A percentile compares a stretch with the other conserved stretches of the same genome.
Conservation (phyloP, 1,140 invertebrate genomes). For the Neuroterus valhalla region DNA sequence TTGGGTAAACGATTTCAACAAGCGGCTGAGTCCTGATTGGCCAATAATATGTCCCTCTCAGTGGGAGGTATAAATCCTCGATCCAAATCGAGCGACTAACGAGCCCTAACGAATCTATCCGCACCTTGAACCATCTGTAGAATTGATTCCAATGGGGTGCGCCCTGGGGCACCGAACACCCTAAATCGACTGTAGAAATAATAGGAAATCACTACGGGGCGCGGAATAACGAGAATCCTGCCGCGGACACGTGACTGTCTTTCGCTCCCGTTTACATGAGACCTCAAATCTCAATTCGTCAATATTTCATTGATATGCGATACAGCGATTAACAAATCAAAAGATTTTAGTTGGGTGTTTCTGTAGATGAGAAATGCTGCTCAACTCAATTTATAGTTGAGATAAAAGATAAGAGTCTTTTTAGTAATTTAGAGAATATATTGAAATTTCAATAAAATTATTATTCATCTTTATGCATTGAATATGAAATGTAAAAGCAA, state of each 20-base stretch:
- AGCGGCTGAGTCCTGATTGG: constrained; percentile 38
- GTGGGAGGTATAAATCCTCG: constrained; percentile 55
- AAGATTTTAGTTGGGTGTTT: neutral
- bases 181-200: constrained; percentile 60
- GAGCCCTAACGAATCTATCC: constrained; percentile 68
- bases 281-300: neutral
- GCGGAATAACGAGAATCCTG: constrained; percentile 62
- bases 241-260: constrained; percentile 59
- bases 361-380: too few relatives aligned
- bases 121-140: constrained; percentile 68
- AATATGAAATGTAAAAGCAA: too few relatives aligned
- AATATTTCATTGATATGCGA: neutral
- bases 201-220: constrained; percentile 60
- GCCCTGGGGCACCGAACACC: constrained; percentile 49
- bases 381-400: too few relatives aligned
- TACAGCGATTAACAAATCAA: neutral
- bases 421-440: too few relatives aligned
- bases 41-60: constrained; percentile 51
- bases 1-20: constrained; percentile 52
- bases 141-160: constrained; percentile 60
- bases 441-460: too few relatives aligned
- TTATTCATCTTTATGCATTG: too few relatives aligned
- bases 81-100: constrained; percentile 60
- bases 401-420: too few relatives aligned
- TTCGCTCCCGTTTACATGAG: neutral